A percentile compares a stretch with the other conserved stretches of the same genome.
Conservation (phyloP, 2,888 invertebrate genomes). For the Coecobrya sp. region DNA sequence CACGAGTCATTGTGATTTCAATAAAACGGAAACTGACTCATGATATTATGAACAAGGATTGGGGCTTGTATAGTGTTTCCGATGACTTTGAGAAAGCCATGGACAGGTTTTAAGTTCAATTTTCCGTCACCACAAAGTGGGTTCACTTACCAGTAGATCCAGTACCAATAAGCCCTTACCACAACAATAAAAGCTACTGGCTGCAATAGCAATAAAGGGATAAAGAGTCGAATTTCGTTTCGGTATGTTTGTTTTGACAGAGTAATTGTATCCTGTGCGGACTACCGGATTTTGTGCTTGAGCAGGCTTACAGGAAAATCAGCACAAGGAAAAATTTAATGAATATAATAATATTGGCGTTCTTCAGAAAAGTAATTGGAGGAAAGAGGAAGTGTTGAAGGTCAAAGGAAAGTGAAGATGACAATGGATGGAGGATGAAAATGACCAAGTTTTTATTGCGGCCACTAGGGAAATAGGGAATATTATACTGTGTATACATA, state of each 20-base stretch:
- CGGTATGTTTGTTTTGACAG: constrained; percentile 6
- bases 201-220: neutral
- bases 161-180: neutral
- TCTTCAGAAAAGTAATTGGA: neutral
- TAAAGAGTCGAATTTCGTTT: neutral
- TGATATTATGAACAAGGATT: neutral
- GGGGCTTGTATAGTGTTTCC: neutral
- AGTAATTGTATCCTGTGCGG: neutral
- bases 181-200: neutral
- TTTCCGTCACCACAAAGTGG: neutral
- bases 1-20: neutral
- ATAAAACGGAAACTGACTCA: constrained; percentile 52
- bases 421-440: neutral
- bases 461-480: too few relatives aligned
- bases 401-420: neutral
- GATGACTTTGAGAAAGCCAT: neutral
- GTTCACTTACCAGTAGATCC: neutral
- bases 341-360: neutral
- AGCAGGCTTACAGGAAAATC: constrained; percentile 2
- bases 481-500: too few relatives aligned
- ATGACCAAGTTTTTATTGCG: neutral
- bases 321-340: constrained; percentile 9
- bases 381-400: neutral
- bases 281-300: constrained; percentile 16
- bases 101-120: constrained; percentile 15